Evolutionary conservation across 2,113 vertebrate genomes (phyloP).

Genomic region (Azemiops feae): DNA sequence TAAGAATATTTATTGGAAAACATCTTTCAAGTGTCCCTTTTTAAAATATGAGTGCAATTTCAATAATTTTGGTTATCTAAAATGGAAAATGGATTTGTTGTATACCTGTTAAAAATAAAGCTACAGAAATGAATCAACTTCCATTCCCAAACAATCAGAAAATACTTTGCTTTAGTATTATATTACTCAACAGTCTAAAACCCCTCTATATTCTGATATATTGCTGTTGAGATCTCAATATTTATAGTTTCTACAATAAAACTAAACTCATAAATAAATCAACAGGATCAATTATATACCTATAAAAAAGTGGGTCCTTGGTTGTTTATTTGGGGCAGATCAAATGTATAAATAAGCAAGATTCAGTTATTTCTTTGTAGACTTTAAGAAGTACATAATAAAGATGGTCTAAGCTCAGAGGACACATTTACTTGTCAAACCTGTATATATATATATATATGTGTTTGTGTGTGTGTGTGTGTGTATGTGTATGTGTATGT

Average conservation of each 20-base stretch:
- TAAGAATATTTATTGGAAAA: conserved; percentile 62
- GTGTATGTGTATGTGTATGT: no score
- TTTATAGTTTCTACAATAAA: conserved; percentile 52
- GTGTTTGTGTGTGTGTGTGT: no score
- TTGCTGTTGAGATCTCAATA: conserved; percentile 44
- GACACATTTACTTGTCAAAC: no score
- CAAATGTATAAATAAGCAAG: background rate
- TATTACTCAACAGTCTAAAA: conserved; percentile 33
- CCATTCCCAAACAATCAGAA: conserved; percentile 21
- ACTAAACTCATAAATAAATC: conserved; percentile 49
- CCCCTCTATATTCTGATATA: conserved; percentile 36
- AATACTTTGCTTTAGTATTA: conserved; percentile 58
- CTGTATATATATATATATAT: no score
- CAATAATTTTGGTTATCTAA: conserved; percentile 61
- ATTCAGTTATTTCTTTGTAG: rapidly evolving
- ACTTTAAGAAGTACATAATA: background rate
- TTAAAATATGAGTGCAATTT: conserved; percentile 58
- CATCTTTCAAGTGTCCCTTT: conserved; percentile 45
- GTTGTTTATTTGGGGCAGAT: conserved; percentile 2
- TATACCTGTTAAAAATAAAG: conserved; percentile 38
- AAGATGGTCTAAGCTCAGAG: rapidly evolving
- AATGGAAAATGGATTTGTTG: conserved; percentile 34
- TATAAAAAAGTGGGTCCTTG: conserved; percentile 46
- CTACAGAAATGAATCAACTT: background rate
- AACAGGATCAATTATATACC: background rate